Conservation (phyloP, 2,113 vertebrate genomes). For the Syngnathus typhle region DNA sequence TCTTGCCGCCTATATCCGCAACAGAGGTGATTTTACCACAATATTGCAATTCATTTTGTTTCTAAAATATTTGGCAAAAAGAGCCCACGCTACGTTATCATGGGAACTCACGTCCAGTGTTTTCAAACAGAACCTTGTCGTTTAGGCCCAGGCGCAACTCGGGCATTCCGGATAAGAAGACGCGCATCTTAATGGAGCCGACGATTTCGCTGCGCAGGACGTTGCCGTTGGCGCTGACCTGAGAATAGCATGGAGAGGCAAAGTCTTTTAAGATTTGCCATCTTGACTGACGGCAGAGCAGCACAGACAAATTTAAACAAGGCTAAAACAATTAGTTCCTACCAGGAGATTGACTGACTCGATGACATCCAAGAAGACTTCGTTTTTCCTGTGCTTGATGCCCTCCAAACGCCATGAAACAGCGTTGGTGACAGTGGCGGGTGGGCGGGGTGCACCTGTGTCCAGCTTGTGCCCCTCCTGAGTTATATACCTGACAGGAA, state of each 20-base stretch:
- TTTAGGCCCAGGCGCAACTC: constrained; percentile 92
- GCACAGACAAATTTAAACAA: not conserved
- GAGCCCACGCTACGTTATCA: not conserved
- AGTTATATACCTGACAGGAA: constrained; percentile 85
- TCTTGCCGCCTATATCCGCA: constrained; percentile 76
- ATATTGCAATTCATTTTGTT: not conserved
- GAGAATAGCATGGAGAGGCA: not conserved
- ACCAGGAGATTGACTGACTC: constrained; percentile 98
- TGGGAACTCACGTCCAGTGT: constrained; percentile 93
- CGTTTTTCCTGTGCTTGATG: constrained; percentile 98
- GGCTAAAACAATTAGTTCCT: constrained; percentile 48
- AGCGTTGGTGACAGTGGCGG: constrained; percentile 94
- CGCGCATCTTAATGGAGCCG: constrained; percentile 97
- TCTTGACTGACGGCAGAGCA: constrained; percentile 12
- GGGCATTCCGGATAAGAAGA: constrained; percentile 96
- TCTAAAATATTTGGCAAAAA: not conserved
- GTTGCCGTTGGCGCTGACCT: constrained; percentile 97
- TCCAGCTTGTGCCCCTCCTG: constrained; percentile 98
- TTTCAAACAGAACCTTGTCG: constrained; percentile 98
- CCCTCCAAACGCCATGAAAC: constrained; percentile 98
- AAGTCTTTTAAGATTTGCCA: not conserved
- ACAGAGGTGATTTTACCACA: not conserved
- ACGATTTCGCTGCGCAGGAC: constrained; percentile 95
- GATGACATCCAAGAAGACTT: constrained; percentile 98
- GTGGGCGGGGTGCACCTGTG: constrained; percentile 93